Base-by-base conservation (phyloP, 1,140 invertebrate genomes). In the Schlechtendalia chinensis region DNA sequence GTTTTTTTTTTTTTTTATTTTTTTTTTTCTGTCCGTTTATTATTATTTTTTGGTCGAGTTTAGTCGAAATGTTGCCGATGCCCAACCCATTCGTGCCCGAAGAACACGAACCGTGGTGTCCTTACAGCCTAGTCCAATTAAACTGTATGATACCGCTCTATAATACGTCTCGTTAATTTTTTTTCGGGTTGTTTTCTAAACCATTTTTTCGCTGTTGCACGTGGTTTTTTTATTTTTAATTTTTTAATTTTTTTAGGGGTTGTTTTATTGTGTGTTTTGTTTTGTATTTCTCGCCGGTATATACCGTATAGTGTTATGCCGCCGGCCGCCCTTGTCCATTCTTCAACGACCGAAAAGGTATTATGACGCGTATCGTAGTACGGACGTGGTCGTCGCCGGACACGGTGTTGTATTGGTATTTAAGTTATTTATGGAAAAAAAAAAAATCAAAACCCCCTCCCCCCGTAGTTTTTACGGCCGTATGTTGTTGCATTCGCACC, bases 51-150 rank as follows among this genome's bases (percentile, higher is more conserved):
- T 79, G 58, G 10, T 27, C 16, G 72, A 47, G 54, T 47, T 32
- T 47, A 84, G 83, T 85, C 59, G 84, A 84, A 83, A 83, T 89
- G 86, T 87, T 89, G 89, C 92, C 92, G 85, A 89, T 93, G 88
- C 91, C 92, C 86, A 91, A 93, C 87, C 91, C 92, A 87, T 90
- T 91, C 87, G 91, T 92, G 88, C 92, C 92, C 85, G 91, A 93
- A 88, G 91, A 94, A 89, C 93, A 93, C 89, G 92, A 94, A 88
- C 91, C 91, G 88, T 93, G 91, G 90, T 94, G 93, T 89, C 92
- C 92, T 85, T 84, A 86, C 74, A 83, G 85, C 74, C 17, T 61
- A 27, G 63, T 82, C 22, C 77, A 81, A 59, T 65, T 80, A 14
- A 79, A 67, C 22, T 82, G 82, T 82, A 82, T 67, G 81, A 82